phyloP scores from a whole-genome alignment of 2,888 invertebrate species.

The Dryomyza anilis region DNA sequence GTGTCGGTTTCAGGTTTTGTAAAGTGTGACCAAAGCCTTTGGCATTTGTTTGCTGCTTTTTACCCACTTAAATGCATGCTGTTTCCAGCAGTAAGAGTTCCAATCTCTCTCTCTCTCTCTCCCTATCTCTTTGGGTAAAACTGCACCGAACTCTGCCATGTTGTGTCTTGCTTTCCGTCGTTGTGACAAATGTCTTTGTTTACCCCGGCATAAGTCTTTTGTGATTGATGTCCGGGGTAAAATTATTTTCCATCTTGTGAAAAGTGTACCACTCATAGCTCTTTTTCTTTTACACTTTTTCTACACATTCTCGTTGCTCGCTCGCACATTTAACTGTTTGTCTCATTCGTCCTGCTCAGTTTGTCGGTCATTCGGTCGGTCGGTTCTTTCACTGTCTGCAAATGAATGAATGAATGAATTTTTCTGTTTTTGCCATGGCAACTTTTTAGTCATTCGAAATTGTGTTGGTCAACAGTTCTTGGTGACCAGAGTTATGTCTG shows the following conservation, averaged over 20 bases:
- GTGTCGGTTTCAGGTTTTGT: too few relatives aligned
- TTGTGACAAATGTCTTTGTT: slow-evolving; percentile 33
- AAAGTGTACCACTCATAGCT: slow-evolving; percentile 15
- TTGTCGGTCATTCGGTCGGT: neutral
- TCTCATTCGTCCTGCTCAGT: neutral
- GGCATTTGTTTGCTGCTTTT: too few relatives aligned
- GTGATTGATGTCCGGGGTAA: slow-evolving; percentile 30
- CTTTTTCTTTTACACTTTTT: neutral
- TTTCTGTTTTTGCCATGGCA: neutral
- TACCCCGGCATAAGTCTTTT: slow-evolving; percentile 30
- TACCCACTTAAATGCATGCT: too few relatives aligned
- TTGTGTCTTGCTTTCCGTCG: neutral
- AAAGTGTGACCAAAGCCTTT: too few relatives aligned
- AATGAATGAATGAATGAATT: too few relatives aligned
- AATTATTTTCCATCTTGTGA: slow-evolving; percentile 31
- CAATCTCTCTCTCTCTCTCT: neutral
- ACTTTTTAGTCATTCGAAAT: neutral
- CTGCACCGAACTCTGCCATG: too few relatives aligned
- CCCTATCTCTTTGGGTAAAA: neutral
- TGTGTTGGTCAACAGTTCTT: neutral
- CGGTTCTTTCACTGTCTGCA: neutral
- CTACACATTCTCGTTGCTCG: neutral
- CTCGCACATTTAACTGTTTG: neutral
- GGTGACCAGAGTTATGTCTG: neutral
- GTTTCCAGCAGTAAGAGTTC: too few relatives aligned